A percentile compares a stretch with the other conserved stretches of the same genome.
Evolutionary conservation across 2,113 vertebrate species (phyloP).

Genomic region (Rana temporaria): DNA sequence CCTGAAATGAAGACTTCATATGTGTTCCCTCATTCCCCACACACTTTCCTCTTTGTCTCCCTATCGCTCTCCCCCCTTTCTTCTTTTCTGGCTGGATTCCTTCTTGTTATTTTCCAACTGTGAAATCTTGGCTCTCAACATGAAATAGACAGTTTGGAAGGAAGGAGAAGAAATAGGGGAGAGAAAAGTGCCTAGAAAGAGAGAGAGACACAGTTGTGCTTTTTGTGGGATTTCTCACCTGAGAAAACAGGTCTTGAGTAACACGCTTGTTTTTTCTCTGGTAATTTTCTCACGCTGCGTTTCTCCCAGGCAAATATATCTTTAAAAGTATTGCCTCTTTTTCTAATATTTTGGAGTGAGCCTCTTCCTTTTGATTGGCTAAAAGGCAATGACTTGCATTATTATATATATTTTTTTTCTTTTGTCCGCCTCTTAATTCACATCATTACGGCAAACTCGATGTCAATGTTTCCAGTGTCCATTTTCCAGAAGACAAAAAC

Average conservation of each 20-base stretch:
- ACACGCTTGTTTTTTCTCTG: neutral
- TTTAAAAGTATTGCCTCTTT: neutral
- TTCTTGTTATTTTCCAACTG: slow-evolving; percentile 54
- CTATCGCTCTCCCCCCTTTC: slow-evolving; percentile 10
- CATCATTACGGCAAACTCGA: slow-evolving; percentile 56
- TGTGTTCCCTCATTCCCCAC: neutral
- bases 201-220: neutral
- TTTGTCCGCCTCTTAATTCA: slow-evolving; percentile 3
- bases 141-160: slow-evolving; percentile 38
- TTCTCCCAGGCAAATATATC: neutral
- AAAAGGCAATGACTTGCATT: neutral
- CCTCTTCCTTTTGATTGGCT: neutral
- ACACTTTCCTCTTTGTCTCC: slow-evolving; percentile 20
- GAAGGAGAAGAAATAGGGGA: neutral
- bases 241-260: neutral
- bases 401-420: neutral
- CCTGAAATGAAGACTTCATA: neutral
- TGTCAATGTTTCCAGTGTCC: slow-evolving; percentile 54
- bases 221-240: slow-evolving; percentile 40
- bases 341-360: neutral
- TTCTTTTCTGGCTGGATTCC: slow-evolving; percentile 44
- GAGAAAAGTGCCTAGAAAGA: neutral
- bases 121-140: slow-evolving; percentile 46
- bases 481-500: slow-evolving; percentile 57
- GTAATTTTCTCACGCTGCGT: neutral